A percentile compares a stretch with the other conserved stretches of the same genome.
Conservation (phyloP, 1,140 invertebrate species). For the Leguminivora glycinivorella region DNA sequence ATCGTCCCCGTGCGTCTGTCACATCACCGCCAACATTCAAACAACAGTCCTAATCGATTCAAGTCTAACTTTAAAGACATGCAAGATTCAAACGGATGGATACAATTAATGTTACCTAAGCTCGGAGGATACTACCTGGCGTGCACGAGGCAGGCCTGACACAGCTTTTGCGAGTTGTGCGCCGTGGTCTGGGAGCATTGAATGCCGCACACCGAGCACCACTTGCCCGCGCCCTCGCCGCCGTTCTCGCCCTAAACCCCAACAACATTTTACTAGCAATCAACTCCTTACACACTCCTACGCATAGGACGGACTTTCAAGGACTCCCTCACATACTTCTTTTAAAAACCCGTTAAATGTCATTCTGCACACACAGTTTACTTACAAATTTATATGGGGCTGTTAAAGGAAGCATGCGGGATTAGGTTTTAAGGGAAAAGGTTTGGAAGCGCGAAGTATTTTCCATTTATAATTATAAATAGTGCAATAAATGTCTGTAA, state of each 20-base stretch:
- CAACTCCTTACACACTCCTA: slow-evolving; percentile 38
- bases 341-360: slow-evolving; percentile 74
- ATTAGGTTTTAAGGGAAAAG: slow-evolving; percentile 39
- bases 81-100: slow-evolving; percentile 35
- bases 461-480: slow-evolving; percentile 15
- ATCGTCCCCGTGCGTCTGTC: slow-evolving; percentile 87
- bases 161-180: slow-evolving; percentile 78
- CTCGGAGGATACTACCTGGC: slow-evolving; percentile 65
- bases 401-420: slow-evolving; percentile 78
- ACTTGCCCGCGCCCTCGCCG: slow-evolving; percentile 66
- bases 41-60: slow-evolving; percentile 44
- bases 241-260: slow-evolving; percentile 75
- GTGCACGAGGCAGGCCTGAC: slow-evolving; percentile 79
- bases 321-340: slow-evolving; percentile 69
- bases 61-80: slow-evolving; percentile 29
- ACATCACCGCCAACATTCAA: slow-evolving; percentile 65
- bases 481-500: slow-evolving; percentile 21
- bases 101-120: slow-evolving; percentile 26
- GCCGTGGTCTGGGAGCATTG: slow-evolving; percentile 75
- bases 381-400: slow-evolving; percentile 50
- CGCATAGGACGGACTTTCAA: slow-evolving; percentile 41
- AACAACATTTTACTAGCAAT: slow-evolving; percentile 63
- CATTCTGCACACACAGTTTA: slow-evolving; percentile 71
- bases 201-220: slow-evolving; percentile 78
- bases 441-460: slow-evolving; percentile 37